Conservation (phyloP, 2,113 vertebrate species). For the Heterochromis multidens region DNA sequence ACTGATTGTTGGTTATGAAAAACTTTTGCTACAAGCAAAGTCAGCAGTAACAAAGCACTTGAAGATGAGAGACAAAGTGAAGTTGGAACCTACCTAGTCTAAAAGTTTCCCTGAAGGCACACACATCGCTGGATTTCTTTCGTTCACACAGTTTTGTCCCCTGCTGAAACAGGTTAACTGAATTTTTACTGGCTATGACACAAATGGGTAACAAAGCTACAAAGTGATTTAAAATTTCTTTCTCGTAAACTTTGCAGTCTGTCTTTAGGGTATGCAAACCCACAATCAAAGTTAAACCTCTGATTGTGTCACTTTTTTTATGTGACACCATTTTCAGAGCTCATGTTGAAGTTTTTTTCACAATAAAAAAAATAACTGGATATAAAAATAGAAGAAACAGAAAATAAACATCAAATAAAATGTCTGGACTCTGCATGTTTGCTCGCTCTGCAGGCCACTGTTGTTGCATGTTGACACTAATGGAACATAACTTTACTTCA, state of each 20-base stretch:
- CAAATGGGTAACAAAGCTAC: no score
- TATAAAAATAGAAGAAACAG: background rate
- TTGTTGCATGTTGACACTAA: background rate
- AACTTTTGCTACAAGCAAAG: no score
- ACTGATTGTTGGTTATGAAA: no score
- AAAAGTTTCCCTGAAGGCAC: background rate
- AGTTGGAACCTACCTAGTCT: background rate
- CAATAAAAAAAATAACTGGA: background rate
- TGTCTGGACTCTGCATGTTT: background rate
- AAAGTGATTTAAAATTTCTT: background rate
- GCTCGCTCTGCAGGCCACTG: background rate
- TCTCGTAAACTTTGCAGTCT: background rate
- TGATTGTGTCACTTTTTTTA: background rate
- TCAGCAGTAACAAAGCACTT: no score
- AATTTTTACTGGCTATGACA: background rate
- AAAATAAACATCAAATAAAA: background rate
- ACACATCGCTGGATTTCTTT: no score
- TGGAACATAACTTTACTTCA: rapidly evolving
- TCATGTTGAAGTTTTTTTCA: background rate
- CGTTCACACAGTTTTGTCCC: background rate
- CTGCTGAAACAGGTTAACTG: background rate
- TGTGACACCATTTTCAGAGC: background rate
- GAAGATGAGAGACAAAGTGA: no score
- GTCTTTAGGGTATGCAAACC: background rate
- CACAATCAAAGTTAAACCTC: background rate